phyloP scores from a whole-genome alignment of 2,888 invertebrate species.

The Escarpia spicata region DNA sequence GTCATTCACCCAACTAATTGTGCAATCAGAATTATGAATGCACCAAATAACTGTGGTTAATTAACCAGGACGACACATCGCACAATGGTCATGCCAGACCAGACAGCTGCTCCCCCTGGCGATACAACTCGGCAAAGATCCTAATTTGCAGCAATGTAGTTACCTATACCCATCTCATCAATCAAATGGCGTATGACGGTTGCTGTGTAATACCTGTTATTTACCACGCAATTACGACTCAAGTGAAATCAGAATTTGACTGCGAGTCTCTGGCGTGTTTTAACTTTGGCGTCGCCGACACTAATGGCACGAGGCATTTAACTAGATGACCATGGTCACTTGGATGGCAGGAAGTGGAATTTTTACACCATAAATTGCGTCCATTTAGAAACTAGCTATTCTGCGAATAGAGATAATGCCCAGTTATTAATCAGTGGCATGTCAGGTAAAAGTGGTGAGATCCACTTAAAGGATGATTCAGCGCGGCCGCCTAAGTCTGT shows the following conservation, averaged over 20 bases:
- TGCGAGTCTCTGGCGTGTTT: background rate
- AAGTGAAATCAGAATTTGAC: slow-evolving; percentile 12
- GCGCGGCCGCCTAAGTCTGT: background rate
- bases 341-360: background rate
- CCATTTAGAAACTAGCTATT: background rate
- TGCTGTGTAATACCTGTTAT: background rate
- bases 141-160: slow-evolving; percentile 2
- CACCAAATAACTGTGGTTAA: background rate
- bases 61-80: background rate
- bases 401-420: slow-evolving; percentile 1
- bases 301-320: background rate
- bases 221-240: slow-evolving; percentile 8
- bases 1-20: background rate
- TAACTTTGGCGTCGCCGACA: background rate
- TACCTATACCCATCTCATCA: slow-evolving; percentile 16
- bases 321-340: background rate
- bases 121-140: background rate
- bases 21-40: background rate
- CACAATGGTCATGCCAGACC: background rate
- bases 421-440: slow-evolving; percentile 7
- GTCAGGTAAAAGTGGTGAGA: background rate
- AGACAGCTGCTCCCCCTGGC: background rate
- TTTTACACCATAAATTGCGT: slow-evolving; percentile 4
- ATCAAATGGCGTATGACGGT: background rate
- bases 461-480: slow-evolving; percentile 12